phyloP scores from a whole-genome alignment of 2,113 vertebrate genomes.

The Plotosus lineatus region DNA sequence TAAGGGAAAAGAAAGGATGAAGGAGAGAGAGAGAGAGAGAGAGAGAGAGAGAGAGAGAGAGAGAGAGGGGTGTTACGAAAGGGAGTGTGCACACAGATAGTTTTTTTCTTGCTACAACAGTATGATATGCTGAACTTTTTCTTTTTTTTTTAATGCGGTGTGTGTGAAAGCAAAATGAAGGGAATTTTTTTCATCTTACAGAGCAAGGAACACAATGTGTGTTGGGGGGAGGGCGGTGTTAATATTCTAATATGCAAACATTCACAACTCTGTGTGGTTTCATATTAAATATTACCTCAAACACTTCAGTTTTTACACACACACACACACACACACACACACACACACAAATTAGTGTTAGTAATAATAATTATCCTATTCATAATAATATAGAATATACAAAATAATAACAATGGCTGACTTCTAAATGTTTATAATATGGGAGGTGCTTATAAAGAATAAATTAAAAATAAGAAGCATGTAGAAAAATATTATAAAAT shows the following conservation, averaged over 20 bases:
- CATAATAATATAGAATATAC: no score
- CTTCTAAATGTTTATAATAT: background rate
- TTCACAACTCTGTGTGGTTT: no score
- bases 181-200: background rate
- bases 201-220: background rate
- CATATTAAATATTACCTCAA: no score
- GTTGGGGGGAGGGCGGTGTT: no score
- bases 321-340: no score
- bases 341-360: no score
- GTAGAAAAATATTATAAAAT: no score
- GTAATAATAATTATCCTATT: no score
- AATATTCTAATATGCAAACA: no score
- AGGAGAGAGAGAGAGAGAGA: slow-evolving; percentile 27
- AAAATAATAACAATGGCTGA: no score
- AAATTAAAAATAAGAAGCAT: background rate
- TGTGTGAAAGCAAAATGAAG: slow-evolving; percentile 16
- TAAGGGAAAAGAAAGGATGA: slow-evolving; percentile 43
- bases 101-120: slow-evolving; percentile 32
- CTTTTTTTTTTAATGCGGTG: slow-evolving; percentile 5
- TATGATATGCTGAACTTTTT: slow-evolving; percentile 46
- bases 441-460: background rate
- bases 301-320: no score
- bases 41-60: slow-evolving; percentile 25
- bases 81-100: slow-evolving; percentile 16
- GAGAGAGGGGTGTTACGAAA: slow-evolving; percentile 8